Evolutionary conservation across 2,888 invertebrate genomes (phyloP).

Genomic region (Plebejus melissa): DNA sequence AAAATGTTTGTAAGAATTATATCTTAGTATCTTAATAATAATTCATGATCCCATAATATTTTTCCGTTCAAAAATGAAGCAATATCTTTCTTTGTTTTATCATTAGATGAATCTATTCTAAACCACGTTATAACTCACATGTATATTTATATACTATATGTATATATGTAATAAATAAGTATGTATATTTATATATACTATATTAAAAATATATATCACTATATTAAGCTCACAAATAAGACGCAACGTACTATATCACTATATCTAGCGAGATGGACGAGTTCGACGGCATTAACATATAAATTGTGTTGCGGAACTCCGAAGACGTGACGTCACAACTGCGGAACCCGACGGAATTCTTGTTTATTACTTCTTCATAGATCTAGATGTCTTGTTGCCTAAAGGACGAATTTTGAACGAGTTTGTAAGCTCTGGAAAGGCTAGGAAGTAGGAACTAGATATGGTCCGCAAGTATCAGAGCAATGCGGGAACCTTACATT

Average conservation of each 20-base stretch:
- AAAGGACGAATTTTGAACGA: no score
- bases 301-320: slow-evolving; percentile 40
- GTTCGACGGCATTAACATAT: slow-evolving; percentile 38
- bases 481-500: no score
- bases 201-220: neutral
- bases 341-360: slow-evolving; percentile 20
- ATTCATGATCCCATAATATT: no score
- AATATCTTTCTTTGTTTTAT: no score
- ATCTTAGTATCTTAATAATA: no score
- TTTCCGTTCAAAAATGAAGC: no score
- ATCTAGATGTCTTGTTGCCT: neutral
- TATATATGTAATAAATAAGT: no score
- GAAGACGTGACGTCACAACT: slow-evolving; percentile 33
- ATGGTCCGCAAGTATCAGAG: no score
- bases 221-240: neutral
- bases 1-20: no score
- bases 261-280: slow-evolving; percentile 28
- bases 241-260: neutral
- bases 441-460: no score
- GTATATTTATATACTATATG: neutral
- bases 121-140: neutral
- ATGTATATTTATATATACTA: neutral
- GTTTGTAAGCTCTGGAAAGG: no score
- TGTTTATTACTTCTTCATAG: slow-evolving; percentile 10
- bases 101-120: neutral